These are phyloP conservation scores for Choristoneura rosaceana DNA, from an alignment of 2,888 invertebrate genomes.

Conservation along the genomic window DNA sequence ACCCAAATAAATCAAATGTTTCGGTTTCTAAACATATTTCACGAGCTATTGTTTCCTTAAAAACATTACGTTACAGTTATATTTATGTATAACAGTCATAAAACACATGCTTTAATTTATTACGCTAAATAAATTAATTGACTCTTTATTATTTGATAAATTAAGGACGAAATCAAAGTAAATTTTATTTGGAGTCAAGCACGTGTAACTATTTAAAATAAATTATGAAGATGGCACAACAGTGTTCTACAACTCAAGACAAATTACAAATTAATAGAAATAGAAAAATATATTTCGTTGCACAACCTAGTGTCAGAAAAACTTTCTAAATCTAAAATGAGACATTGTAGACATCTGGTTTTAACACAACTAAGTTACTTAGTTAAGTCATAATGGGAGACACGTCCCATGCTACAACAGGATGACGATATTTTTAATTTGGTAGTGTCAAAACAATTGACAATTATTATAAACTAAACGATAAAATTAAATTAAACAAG, in stretches of 20 bases:
- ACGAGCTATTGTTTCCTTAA: conserved; percentile 33
- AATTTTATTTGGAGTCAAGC: conserved; percentile 39
- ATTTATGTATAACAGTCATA: conserved; percentile 42
- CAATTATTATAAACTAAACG: conserved; percentile 34
- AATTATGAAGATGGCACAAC: conserved; percentile 57
- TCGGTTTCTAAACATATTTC: conserved; percentile 31
- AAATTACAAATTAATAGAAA: conserved; percentile 47
- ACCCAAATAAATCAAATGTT: conserved; percentile 39
- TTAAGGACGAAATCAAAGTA: conserved; percentile 27
- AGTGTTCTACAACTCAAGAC: conserved; percentile 46
- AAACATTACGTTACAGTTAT: conserved; percentile 30
- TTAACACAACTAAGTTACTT: conserved; percentile 30
- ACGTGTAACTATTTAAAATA: conserved; percentile 42
- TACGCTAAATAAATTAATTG: conserved; percentile 61
- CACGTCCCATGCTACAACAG: neutral
- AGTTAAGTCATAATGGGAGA: no score
- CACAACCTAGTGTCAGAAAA: conserved; percentile 65
- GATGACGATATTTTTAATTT: neutral
- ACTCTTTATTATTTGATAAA: conserved; percentile 47
- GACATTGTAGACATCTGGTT: conserved; percentile 24
- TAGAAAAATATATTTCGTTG: conserved; percentile 58
- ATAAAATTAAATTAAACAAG: conserved; percentile 45
- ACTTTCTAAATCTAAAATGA: conserved; percentile 49
- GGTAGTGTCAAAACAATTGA: conserved; percentile 22
- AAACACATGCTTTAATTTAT: conserved; percentile 45